Base-by-base conservation (phyloP, 2,888 invertebrate genomes). In the Elegia similella region DNA sequence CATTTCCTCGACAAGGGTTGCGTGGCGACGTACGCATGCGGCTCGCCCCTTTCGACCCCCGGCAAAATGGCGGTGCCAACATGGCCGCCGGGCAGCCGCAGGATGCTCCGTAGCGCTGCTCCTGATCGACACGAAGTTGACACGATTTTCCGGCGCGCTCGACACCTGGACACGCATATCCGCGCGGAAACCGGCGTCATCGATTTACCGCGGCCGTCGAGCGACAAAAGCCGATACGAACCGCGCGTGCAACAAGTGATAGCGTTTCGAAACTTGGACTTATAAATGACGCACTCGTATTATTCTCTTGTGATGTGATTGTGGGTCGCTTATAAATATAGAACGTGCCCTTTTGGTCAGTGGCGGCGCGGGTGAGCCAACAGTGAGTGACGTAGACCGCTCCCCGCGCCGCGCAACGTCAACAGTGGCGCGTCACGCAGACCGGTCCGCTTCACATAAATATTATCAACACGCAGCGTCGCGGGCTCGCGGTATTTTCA, bases 21-120 rank as follows among this genome's bases (percentile, higher is more conserved):
- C 84, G 86, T 87, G 79, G 79, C 86, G 87, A 78, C 86, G 87
- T 84, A 89, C 89, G 88, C 92, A 88, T 91, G 91, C 91, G 88
- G 88, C 83, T 82, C 82, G 80, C 82, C 84, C 82, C 77, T 76
- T 80, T 80, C 83, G 82, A 84, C 82, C 86, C 86, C 84, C 78
- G 79, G 86, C 86, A 92, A 92, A 86, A 92, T 92, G 92, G 92
- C 92, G 88, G 86, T 80, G 81, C 79, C 86, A 89, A 91, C 86
- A 92, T 92, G 92, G 92, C 92, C 85, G 90, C 88, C 90, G 85
- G 86, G 87, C 87, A 86, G 88, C 83, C 87, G 86, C 88, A 85
- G 87, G 87, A 87, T 89, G 88, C 84, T 86, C 82, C 81, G 82
- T 81, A 80, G 79, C 84, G 80, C 77, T 76, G 80, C 84, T 84